Conservation (phyloP, 2,888 invertebrate species). For the Zaprionus bogoriensis region DNA sequence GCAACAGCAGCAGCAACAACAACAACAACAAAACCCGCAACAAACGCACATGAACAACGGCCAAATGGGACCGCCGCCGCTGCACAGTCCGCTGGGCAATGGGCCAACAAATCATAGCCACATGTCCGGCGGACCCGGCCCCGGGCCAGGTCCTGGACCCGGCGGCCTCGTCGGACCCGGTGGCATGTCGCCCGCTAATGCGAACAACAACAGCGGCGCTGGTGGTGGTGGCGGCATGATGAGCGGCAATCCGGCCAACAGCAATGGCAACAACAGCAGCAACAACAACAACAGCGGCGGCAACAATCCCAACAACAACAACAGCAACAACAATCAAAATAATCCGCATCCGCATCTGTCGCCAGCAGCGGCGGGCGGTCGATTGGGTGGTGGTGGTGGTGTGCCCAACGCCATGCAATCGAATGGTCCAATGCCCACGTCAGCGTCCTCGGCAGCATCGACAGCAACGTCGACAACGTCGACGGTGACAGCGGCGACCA, state of each 20-base stretch:
- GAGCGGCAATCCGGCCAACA: conserved; percentile 45
- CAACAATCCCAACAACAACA: conserved; percentile 47
- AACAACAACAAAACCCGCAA: conserved; percentile 73
- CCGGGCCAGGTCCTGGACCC: conserved; percentile 77
- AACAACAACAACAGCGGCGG: conserved; percentile 61
- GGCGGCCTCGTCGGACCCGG: conserved; percentile 71
- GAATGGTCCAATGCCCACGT: conserved; percentile 85
- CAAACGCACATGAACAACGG: conserved; percentile 86
- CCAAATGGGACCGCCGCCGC: conserved; percentile 90
- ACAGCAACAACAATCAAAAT: conserved; percentile 76
- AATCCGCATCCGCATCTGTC: conserved; percentile 72
- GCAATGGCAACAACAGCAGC: conserved; percentile 30
- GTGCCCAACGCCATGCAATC: conserved; percentile 73
- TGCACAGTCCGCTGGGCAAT: conserved; percentile 88
- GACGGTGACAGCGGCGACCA: conserved; percentile 65
- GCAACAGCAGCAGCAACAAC: conserved; percentile 58
- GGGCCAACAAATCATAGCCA: conserved; percentile 85
- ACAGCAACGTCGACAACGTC: conserved; percentile 54
- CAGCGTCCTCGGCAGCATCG: conserved; percentile 65
- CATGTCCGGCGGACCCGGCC: conserved; percentile 81
- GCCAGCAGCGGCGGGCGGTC: conserved; percentile 74
- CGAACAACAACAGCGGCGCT: conserved; percentile 50
- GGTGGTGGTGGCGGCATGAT: no score
- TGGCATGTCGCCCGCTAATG: conserved; percentile 74
- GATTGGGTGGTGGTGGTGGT: conserved; percentile 69